Base-by-base conservation (phyloP, 2,113 vertebrate genomes). In the Proterorhinus semilunaris region DNA sequence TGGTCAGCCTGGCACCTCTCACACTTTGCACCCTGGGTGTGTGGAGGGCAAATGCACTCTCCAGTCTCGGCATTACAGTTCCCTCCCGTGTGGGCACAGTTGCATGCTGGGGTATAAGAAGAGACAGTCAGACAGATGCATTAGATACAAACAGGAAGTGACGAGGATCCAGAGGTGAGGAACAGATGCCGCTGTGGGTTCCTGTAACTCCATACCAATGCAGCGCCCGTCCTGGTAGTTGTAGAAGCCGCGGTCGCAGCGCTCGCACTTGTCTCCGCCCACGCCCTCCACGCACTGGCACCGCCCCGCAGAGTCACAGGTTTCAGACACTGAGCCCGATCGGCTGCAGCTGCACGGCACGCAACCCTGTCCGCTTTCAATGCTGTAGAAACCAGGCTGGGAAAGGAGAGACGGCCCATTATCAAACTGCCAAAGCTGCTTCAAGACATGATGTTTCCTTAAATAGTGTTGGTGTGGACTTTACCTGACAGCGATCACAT, bases 401-500 rank as follows among this genome's bases (percentile, higher is more conserved):
- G n/a, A 73, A 62, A 59, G 7, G 6, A 52, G 21, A 57, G 27
- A 5, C 27, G 27, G 27, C 4, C 27, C 3, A 36, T 36, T 36
- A 36, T 36, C 27, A 36, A 36, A 21, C 21, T 21, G 21, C 21
- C 21, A 21, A 21, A 21, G 21, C 21, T 21, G 21, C 21, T 21
- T 21, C 21, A 21, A 21, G 2, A 36, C 27, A 36, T 36, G 27
- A 36, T 36, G 27, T 5, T 36, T 36, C 27, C 27, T 36, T 36
- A 1, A 36, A 36, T 3, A 36, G 27, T 36, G 27, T 36, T 36
- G 27, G 27, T 36, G 27, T 36, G 7, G 50, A 13, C 1, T 15
- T 15, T 90, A 99, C 97, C 96, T 91, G 80, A 78, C 97, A 99
- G 46, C 72, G 90, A 77, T 96, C 92, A 85, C 97, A 99, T 61